These are phyloP conservation scores for Poeciliopsis infans DNA, from an alignment of 2,797 vertebrate species.

Conservation along the genomic window DNA sequence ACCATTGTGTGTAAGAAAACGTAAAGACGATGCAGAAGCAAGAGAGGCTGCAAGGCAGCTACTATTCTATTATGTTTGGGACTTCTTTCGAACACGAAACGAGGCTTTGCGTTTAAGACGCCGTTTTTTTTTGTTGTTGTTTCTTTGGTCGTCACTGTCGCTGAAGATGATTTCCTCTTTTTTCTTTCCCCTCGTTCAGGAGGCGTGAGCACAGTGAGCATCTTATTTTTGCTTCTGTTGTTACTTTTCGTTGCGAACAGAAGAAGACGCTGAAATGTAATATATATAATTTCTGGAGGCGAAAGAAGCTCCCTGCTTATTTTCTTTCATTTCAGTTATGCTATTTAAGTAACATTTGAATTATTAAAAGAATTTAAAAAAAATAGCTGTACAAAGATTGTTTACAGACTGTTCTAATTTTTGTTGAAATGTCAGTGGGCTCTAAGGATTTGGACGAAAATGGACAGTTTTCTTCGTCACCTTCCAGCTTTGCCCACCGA, in stretches of 20 bases:
- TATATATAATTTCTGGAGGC: constrained; percentile 62
- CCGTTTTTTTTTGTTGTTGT: constrained; percentile 62
- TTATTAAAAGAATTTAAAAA: constrained; percentile 39
- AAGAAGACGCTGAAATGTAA: constrained; percentile 65
- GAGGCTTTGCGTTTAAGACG: constrained; percentile 74
- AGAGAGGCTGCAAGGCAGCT: constrained; percentile 56
- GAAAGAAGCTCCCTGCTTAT: constrained; percentile 57
- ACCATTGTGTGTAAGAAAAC: constrained; percentile 83
- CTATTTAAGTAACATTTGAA: constrained; percentile 63
- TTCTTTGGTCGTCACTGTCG: constrained; percentile 63
- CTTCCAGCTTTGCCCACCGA: constrained; percentile 48
- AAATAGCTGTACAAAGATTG: constrained; percentile 69
- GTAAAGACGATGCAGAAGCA: constrained; percentile 51
- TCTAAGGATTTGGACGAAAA: constrained; percentile 49
- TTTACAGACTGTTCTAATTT: constrained; percentile 78
- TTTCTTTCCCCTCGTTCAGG: constrained; percentile 42
- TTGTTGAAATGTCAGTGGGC: constrained; percentile 63
- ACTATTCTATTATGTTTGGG: constrained; percentile 61
- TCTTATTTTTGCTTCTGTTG: constrained; percentile 57
- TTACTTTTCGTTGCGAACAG: constrained; percentile 74
- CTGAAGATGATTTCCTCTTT: constrained; percentile 55
- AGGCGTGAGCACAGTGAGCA: constrained; percentile 63
- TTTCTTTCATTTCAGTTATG: constrained; percentile 49
- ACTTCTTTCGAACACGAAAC: constrained; percentile 60
- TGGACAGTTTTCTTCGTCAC: constrained; percentile 54